Evolutionary conservation across 2,888 invertebrate species (phyloP).

Genomic region (Boloria euphrosyne): DNA sequence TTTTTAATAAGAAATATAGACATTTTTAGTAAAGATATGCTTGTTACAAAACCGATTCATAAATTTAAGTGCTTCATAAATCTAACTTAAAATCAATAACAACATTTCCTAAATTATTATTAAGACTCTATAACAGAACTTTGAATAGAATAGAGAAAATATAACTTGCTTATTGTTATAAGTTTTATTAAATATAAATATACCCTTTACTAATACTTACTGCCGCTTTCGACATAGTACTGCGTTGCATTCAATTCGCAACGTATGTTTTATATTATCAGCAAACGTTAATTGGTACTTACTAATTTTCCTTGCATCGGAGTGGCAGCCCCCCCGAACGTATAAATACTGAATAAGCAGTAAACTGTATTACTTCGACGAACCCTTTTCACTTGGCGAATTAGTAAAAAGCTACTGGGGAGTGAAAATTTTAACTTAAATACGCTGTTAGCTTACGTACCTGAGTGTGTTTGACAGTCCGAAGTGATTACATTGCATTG

Average conservation of each 20-base stretch:
- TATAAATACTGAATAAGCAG: constrained; percentile 83
- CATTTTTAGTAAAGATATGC: no score
- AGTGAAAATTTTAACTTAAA: constrained; percentile 82
- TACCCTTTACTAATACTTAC: background rate
- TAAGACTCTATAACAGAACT: background rate
- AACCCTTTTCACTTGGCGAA: constrained; percentile 83
- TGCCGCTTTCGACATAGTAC: background rate
- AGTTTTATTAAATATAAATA: background rate
- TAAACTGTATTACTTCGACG: constrained; percentile 81
- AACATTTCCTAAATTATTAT: no score
- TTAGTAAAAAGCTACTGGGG: constrained; percentile 82
- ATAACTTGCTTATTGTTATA: background rate
- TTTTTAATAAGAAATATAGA: no score
- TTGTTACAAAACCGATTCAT: no score
- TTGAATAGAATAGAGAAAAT: no score
- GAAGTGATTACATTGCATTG: constrained; percentile 75
- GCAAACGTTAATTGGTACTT: constrained; percentile 60
- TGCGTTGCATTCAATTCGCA: constrained; percentile 24
- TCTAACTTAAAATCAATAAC: no score
- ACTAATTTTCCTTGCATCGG: constrained; percentile 72
- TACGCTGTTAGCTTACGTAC: constrained; percentile 72
- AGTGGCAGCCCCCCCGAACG: constrained; percentile 73
- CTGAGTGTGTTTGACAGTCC: constrained; percentile 80
- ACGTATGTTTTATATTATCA: constrained; percentile 39
- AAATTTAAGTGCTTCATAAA: background rate